Evolutionary conservation across 2,113 vertebrate species (phyloP), one percentile per base, ranked within the genome.

Genomic region (Eleginops maclovinus): DNA sequence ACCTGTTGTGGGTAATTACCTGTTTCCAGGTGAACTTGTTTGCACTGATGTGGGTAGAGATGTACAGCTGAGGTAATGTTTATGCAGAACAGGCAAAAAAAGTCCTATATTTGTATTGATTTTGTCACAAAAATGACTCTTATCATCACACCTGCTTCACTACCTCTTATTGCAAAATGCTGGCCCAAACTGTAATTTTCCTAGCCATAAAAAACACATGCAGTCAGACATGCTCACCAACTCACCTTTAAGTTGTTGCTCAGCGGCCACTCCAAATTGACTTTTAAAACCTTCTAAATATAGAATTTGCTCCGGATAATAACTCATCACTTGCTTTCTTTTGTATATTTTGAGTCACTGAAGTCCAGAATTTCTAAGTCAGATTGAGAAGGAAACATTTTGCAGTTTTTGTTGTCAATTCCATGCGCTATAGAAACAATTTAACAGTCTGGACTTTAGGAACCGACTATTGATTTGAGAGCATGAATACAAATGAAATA

Each of bases 1-100:
- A 67, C 14, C 40, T 44, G 51, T 56, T 69, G 14, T 9, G 16
- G 17, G 40, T 70, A 70, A 56, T 70, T 58, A 46, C 17, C 17
- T 70, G 41, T 9, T 44, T 56, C 11, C 6, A 55, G 44, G 17
- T 28, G 53, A 56, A 46, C 17, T 17, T 56, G 17, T 70, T 70
- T 56, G 21, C 53, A 43, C 40, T 26, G 22, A n/a, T 9, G 51
- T 56, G 0, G 54, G 12, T 47, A 19, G 24, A 31, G 19, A 47
- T 26, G 54, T 1, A 4, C 55, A 49, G 26, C 54, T 71, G 44
- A 60, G 26, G 44, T 36, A 40, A 60, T 60, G 55, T 49, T 59
- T 59, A 71, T 71, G 54, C 55, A 59, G 53, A 70, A 44, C 51
- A 70, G 16, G 24, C 4, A 1, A 19, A 59, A n/a, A 46, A 31